phyloP scores from a whole-genome alignment of 2,797 vertebrate species.

The Choloepus didactylus region DNA sequence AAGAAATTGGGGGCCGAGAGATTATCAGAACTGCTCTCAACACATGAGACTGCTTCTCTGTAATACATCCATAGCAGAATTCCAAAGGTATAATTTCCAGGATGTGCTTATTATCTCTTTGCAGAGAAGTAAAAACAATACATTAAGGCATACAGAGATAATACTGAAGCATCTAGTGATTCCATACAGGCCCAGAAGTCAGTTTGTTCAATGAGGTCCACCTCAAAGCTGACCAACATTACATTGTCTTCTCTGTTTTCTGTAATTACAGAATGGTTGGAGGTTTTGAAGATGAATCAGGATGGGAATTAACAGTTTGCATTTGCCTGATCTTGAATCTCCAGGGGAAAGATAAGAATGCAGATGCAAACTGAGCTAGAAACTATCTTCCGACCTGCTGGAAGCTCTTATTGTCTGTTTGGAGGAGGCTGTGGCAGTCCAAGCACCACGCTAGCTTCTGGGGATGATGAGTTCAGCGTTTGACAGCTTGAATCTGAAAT shows the following conservation, averaged over 20 bases:
- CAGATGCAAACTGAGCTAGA: background rate
- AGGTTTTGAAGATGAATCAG: background rate
- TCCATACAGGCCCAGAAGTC: background rate
- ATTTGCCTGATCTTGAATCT: background rate
- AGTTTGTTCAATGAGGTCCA: background rate
- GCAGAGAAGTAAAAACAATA: background rate
- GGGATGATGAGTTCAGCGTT: background rate
- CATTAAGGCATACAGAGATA: background rate
- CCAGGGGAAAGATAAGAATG: background rate
- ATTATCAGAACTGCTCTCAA: background rate
- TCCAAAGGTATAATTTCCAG: background rate
- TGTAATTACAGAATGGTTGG: background rate
- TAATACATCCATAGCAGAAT: background rate
- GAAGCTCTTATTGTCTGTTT: background rate
- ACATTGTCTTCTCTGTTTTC: background rate
- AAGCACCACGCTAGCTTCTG: background rate
- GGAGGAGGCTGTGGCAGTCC: background rate
- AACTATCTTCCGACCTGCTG: background rate
- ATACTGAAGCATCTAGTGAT: background rate
- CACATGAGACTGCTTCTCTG: background rate
- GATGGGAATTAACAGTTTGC: background rate
- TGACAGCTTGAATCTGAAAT: conserved; percentile 33
- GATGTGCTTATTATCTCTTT: background rate
- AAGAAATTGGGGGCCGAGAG: background rate
- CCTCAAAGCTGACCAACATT: background rate